These are phyloP conservation scores for Piscicola geometra DNA, from an alignment of 2,888 invertebrate species.

Conservation along the genomic window DNA sequence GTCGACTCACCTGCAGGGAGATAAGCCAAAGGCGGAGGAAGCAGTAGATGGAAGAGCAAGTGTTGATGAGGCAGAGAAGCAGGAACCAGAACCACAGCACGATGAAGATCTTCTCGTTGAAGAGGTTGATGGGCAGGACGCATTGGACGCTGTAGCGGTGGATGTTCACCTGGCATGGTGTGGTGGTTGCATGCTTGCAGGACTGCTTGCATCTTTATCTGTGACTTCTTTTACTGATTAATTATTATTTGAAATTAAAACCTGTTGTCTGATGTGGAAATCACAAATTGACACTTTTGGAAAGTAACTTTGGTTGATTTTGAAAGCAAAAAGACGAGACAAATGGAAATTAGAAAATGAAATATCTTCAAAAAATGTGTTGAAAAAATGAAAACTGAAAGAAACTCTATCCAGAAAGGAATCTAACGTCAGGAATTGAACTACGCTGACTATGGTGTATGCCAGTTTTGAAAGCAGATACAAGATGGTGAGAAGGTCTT, in stretches of 20 bases:
- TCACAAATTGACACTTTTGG: slow-evolving; percentile 55
- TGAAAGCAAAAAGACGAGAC: not conserved
- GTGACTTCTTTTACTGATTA: too few species aligned
- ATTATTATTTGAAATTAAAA: too few species aligned
- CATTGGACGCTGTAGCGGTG: slow-evolving; percentile 41
- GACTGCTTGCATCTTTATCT: too few species aligned
- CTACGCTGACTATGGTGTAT: not conserved
- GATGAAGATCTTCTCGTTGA: slow-evolving; percentile 44
- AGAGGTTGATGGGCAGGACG: slow-evolving; percentile 37
- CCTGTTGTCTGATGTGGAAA: slow-evolving; percentile 45
- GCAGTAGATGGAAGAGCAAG: slow-evolving; percentile 37
- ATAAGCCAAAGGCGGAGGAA: slow-evolving; percentile 20
- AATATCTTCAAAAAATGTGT: not conserved
- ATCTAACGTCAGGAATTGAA: slow-evolving; percentile 13
- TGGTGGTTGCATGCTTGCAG: too few species aligned
- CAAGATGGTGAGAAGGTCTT: not conserved
- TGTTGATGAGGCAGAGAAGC: slow-evolving; percentile 43
- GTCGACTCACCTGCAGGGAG: slow-evolving; percentile 26
- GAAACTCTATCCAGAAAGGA: slow-evolving; percentile 6
- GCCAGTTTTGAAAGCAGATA: slow-evolving; percentile 7
- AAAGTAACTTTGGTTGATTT: slow-evolving; percentile 46
- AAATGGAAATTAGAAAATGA: not conserved
- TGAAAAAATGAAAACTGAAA: not conserved
- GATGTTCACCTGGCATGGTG: slow-evolving; percentile 30
- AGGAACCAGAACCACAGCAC: slow-evolving; percentile 60